A percentile compares a stretch with the other conserved stretches of the same genome.
Evolutionary conservation across 2,888 invertebrate genomes (phyloP).

Genomic region (Dasypogon diadema): DNA sequence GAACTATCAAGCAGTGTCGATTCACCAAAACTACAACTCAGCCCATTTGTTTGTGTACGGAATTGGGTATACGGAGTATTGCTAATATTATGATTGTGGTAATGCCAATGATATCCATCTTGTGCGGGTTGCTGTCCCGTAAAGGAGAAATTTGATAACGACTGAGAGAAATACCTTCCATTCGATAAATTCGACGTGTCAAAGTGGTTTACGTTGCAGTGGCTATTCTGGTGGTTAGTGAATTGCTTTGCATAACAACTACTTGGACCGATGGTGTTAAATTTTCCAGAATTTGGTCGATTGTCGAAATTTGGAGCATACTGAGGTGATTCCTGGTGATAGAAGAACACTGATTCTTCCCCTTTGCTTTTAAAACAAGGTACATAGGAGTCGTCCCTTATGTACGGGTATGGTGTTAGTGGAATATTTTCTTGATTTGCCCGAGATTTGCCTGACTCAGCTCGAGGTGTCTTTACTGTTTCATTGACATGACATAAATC

Average conservation of each 20-base stretch:
- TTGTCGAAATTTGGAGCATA: slow-evolving; percentile 58
- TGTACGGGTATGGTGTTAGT: slow-evolving; percentile 53
- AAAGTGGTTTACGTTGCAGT: slow-evolving; percentile 58
- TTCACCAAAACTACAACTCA: slow-evolving; percentile 59
- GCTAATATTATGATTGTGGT: slow-evolving; percentile 56
- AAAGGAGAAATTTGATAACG: slow-evolving; percentile 66
- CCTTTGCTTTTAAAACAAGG: slow-evolving; percentile 56
- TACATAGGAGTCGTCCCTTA: slow-evolving; percentile 53
- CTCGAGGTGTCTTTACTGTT: slow-evolving; percentile 59
- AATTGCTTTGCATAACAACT: slow-evolving; percentile 66
- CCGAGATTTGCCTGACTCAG: slow-evolving; percentile 58
- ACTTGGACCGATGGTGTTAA: slow-evolving; percentile 68
- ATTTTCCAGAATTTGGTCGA: slow-evolving; percentile 62
- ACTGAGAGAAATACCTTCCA: slow-evolving; percentile 67
- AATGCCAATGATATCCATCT: slow-evolving; percentile 54
- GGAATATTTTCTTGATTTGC: slow-evolving; percentile 55
- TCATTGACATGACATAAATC: slow-evolving; percentile 62
- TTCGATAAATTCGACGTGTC: slow-evolving; percentile 34
- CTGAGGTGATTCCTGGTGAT: slow-evolving; percentile 58
- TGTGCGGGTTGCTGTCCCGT: slow-evolving; percentile 20
- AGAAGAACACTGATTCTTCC: slow-evolving; percentile 57
- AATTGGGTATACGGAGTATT: slow-evolving; percentile 64
- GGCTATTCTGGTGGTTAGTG: slow-evolving; percentile 59
- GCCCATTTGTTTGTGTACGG: slow-evolving; percentile 57
- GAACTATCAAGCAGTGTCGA: slow-evolving; percentile 59